phyloP scores from a whole-genome alignment of 2,113 vertebrate species.

The Damaliscus lunatus region DNA sequence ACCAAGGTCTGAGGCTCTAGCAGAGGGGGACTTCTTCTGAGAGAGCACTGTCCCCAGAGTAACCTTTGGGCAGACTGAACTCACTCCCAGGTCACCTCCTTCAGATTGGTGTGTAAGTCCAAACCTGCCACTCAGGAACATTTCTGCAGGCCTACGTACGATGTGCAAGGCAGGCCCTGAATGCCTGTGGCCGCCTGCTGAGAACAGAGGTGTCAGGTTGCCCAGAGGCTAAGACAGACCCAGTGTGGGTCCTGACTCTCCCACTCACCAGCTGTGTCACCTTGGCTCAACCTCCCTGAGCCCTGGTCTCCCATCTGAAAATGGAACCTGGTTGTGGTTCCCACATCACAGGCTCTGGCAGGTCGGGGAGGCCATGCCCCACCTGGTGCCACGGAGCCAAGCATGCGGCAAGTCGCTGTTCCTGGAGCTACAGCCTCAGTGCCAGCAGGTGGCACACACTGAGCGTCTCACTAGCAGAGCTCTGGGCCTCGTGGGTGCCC shows the following conservation, averaged over 20 bases:
- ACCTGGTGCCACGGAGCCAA: neutral
- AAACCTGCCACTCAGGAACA: neutral
- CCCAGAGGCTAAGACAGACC: neutral
- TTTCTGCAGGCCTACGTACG: neutral
- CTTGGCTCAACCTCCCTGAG: neutral
- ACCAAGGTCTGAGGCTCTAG: neutral
- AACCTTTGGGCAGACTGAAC: slow-evolving; percentile 17
- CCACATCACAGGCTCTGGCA: neutral
- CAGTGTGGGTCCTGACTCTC: neutral
- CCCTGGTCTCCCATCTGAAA: neutral
- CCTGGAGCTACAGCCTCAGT: neutral
- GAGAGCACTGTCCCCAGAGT: neutral
- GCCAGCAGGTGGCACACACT: slow-evolving; percentile 60
- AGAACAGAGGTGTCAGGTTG: neutral
- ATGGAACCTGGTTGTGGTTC: neutral
- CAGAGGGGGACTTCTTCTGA: neutral
- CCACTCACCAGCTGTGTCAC: neutral
- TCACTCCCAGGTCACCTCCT: slow-evolving; percentile 15
- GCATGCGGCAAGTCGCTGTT: neutral
- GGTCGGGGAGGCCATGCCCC: neutral
- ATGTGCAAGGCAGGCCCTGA: neutral
- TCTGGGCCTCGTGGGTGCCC: neutral
- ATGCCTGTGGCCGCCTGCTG: neutral
- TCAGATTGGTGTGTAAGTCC: slow-evolving; percentile 31
- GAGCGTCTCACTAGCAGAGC: neutral